phyloP scores from a whole-genome alignment of 2,797 vertebrate species.

The Darevskia mixta region DNA sequence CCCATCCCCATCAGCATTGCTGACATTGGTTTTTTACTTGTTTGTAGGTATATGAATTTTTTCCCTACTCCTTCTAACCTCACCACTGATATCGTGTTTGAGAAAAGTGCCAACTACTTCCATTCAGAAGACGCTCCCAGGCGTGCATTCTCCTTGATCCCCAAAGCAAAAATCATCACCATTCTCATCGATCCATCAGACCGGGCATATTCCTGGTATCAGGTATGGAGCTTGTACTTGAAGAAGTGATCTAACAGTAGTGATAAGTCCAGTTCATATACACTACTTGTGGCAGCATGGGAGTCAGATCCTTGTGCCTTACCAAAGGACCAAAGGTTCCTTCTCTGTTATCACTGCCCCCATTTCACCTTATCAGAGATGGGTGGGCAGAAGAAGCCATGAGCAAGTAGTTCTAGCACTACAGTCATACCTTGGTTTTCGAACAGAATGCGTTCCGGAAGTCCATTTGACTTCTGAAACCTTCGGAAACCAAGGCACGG shows the following conservation, averaged over 20 bases:
- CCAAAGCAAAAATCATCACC: conserved; percentile 96
- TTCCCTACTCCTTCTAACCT: conserved; percentile 92
- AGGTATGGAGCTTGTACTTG: conserved; percentile 77
- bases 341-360: not conserved
- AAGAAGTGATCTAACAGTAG: not conserved
- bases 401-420: not conserved
- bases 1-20: not conserved
- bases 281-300: not conserved
- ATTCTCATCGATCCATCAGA: conserved; percentile 94
- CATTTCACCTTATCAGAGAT: not conserved
- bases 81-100: conserved; percentile 92
- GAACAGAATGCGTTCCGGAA: too few species aligned
- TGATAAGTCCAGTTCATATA: not conserved
- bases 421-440: too few species aligned
- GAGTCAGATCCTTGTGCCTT: not conserved
- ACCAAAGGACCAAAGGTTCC: not conserved
- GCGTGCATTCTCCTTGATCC: conserved; percentile 89
- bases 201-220: conserved; percentile 97
- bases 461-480: too few species aligned
- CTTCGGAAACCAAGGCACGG: too few species aligned
- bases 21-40: conserved; percentile 27
- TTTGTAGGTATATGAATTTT: conserved; percentile 95
- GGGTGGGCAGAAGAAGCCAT: not conserved
- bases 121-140: conserved; percentile 93
- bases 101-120: conserved; percentile 98